Base-by-base conservation (phyloP, 2,113 vertebrate species). In the Rhinopomastus cyanomelas region DNA sequence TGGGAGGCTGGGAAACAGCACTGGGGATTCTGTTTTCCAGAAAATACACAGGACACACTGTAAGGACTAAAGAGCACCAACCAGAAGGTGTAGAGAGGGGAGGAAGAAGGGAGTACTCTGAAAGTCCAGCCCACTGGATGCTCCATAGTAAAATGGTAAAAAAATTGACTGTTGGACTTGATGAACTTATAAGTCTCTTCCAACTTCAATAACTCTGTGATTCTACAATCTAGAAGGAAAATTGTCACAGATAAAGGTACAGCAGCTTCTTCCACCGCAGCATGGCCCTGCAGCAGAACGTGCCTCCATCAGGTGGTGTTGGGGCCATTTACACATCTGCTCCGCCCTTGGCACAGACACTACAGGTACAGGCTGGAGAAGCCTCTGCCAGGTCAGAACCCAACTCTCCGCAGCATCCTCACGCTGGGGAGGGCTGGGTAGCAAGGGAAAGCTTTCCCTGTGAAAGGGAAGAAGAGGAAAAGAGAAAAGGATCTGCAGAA, bases 21-120 rank as follows among this genome's bases (percentile, higher is more conserved):
- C 57, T 73, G 30, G n/a, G 65, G 34, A 12, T 87, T 89, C 88
- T 82, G 46, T 92, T 94, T 91, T 81, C 57, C 61, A 83, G 61
- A 82, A 94, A 17, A 91, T 52, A 78, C 46, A 87, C 3, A 69
- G 34, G 62, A 90, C 18, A 53, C 51, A 57, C 78, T 81, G 90
- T 90, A 88, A 95, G 37, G 62, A 82, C 44, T 71, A 61, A 29
- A 75, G 22, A 80, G 21, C 72, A 74, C 60, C 79, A 48, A 26
- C 52, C 16, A 81, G 19, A 86, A 92, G 65, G 34, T 46, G 85
- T 65, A 72, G 72, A 59, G 6, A 1, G 4, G 9, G 2, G 6
- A 25, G 23, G 7, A 68, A 65, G 21, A 37, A 17, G 6, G 34
- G 11, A 60, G 75, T 49, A 60, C 21, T 29, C n/a, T 81, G 44